Evolutionary conservation across 2,888 invertebrate genomes (phyloP), one percentile per base, ranked within the genome.

Genomic region (Thecocarcelia acutangulata): DNA sequence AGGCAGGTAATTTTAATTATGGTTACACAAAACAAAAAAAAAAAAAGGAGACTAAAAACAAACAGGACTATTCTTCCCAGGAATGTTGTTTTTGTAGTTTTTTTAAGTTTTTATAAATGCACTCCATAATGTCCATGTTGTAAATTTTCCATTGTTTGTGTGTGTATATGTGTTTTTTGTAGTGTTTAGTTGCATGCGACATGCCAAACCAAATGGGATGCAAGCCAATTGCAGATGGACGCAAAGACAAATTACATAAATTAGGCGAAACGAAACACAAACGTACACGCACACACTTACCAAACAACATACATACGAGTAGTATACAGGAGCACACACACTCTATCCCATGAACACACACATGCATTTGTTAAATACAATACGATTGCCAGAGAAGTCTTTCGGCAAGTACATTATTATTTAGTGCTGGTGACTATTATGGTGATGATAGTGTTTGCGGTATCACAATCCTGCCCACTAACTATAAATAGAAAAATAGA

Each of bases 221-320:
- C 74, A 74, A 78, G 82, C 82, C 82, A 82, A 83, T 83, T 83
- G 80, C 83, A 80, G 80, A 72, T 83, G 83, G 83, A 76, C 76
- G 76, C 73, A 80, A 80, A 75, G 75, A 84, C 83, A 83, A 84
- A 83, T 84, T 83, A 84, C 83, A 84, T 84, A 83, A 84, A 84
- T 84, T 83, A 83, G 76, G 58, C 40, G 56, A 70, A 64, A 54
- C 54, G 46, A 72, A 59, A 74, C 58, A 59, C 78, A 81, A 61
- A 59, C 33, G 15, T 12, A 33, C 66, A 68, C 42, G 58, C 58
- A 72, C 48, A 64, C 44, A 63, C 17, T 44, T 44, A 54, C 52
- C 15, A 19, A 44, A 2, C 28, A n/a, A 40, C 37, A 37, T 6
- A 64, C 48, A 15, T 11, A 64, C n/a, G n/a, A n/a, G n/a, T n/a